phyloP scores from a whole-genome alignment of 1,140 invertebrate species.

The Cylas formicarius region DNA sequence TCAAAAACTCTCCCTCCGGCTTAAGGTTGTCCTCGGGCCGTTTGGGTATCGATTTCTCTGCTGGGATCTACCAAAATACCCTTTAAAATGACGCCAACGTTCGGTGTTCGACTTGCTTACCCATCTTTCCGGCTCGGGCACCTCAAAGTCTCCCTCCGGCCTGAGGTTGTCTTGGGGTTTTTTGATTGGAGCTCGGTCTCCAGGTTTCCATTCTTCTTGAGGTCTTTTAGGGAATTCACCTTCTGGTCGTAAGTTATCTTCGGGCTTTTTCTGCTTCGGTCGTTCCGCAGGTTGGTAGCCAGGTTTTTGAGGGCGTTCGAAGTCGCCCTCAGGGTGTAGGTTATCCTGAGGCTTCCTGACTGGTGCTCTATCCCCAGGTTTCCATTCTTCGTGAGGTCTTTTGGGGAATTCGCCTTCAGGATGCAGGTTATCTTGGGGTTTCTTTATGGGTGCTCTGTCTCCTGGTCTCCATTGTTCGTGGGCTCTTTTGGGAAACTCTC shows the following conservation, averaged over 20 bases:
- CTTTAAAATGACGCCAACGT: conserved; percentile 32
- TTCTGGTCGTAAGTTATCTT: conserved; percentile 50
- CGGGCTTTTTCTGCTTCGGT: conserved; percentile 44
- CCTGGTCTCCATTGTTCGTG: conserved; percentile 51
- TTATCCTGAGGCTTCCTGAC: conserved; percentile 47
- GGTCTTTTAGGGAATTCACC: conserved; percentile 47
- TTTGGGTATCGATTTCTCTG: conserved; percentile 48
- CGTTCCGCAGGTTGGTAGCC: conserved; percentile 47
- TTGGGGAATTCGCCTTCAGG: conserved; percentile 58
- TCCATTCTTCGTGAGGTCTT: conserved; percentile 40
- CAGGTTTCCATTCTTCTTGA: conserved; percentile 35
- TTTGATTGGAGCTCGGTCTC: conserved; percentile 41
- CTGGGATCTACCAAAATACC: conserved; percentile 43
- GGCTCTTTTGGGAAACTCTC: conserved; percentile 41
- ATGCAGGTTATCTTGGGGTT: conserved; percentile 47
- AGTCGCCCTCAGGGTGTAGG: conserved; percentile 53
- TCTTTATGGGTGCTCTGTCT: conserved; percentile 52
- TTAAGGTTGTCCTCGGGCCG: conserved; percentile 53
- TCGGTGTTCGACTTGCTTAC: conserved; percentile 44
- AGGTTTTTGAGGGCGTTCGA: conserved; percentile 43
- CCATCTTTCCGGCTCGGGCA: conserved; percentile 40
- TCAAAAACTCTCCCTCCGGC: conserved; percentile 51
- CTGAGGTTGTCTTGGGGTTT: conserved; percentile 45
- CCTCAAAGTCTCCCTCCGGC: conserved; percentile 45
- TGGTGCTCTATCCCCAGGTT: conserved; percentile 42